A percentile compares a stretch with the other conserved stretches of the same genome.
Evolutionary conservation across 2,797 vertebrate species (phyloP).

Genomic region (Anabas testudineus): DNA sequence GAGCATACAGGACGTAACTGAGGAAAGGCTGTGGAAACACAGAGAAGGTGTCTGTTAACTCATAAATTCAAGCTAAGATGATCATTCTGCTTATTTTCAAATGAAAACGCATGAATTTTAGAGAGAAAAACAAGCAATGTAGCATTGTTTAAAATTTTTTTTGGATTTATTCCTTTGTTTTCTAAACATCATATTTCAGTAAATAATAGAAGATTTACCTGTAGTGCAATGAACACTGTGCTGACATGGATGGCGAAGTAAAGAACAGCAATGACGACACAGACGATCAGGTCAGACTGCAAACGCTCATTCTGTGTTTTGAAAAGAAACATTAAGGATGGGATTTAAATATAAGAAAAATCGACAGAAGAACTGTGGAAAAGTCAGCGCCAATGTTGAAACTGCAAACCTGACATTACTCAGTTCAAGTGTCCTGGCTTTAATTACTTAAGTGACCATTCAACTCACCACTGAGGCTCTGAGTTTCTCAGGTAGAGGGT

Average conservation of each 20-base stretch:
- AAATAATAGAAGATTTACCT: constrained; percentile 82
- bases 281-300: constrained; percentile 97
- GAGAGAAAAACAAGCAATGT: neutral
- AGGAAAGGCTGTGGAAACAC: constrained; percentile 89
- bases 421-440: neutral
- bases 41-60: constrained; percentile 27
- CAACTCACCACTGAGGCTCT: constrained; percentile 94
- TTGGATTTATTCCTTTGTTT: neutral
- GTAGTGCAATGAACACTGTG: constrained; percentile 97
- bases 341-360: neutral
- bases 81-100: neutral
- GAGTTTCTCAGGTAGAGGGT: constrained; percentile 98
- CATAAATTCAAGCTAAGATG: neutral
- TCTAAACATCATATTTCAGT: neutral
- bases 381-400: neutral
- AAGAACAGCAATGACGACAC: constrained; percentile 94
- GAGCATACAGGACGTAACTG: constrained; percentile 93
- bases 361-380: neutral
- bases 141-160: too few relatives aligned
- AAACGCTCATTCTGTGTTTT: constrained; percentile 91
- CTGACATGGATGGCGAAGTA: constrained; percentile 99
- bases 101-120: neutral
- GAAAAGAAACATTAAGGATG: constrained; percentile 33
- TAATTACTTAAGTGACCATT: neutral
- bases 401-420: neutral